Evolutionary conservation across 2,797 vertebrate species (phyloP).

Genomic region (Sciaenops ocellatus): DNA sequence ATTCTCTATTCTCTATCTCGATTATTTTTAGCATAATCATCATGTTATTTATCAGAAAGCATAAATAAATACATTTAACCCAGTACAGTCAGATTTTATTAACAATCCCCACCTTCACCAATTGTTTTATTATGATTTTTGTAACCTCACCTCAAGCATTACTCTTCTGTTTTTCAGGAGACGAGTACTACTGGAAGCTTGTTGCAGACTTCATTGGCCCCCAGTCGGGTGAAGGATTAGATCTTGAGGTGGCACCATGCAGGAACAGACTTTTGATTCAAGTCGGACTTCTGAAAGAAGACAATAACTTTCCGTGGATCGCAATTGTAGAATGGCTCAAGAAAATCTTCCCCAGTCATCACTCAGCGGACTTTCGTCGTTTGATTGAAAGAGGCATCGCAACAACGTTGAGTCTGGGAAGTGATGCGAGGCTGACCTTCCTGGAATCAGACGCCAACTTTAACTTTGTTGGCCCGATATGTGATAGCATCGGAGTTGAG

Average conservation of each 20-base stretch:
- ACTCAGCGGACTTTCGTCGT: slow-evolving; percentile 82
- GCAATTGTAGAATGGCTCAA: slow-evolving; percentile 82
- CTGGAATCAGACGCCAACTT: slow-evolving; percentile 84
- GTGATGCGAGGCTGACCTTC: slow-evolving; percentile 73
- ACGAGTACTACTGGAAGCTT: slow-evolving; percentile 83
- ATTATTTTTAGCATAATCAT: not conserved
- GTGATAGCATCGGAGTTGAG: slow-evolving; percentile 85
- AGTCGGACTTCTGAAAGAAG: slow-evolving; percentile 85
- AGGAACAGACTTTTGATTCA: slow-evolving; percentile 85
- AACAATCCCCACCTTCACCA: not conserved
- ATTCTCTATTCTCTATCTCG: not conserved
- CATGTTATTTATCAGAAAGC: not conserved
- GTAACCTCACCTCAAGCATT: not conserved
- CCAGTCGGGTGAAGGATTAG: slow-evolving; percentile 79
- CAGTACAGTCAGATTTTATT: not conserved
- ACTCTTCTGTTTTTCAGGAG: slow-evolving; percentile 74
- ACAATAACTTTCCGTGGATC: slow-evolving; percentile 82
- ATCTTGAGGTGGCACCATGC: slow-evolving; percentile 69
- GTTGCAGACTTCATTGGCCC: slow-evolving; percentile 82
- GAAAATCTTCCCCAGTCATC: slow-evolving; percentile 79
- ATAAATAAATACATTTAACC: not conserved
- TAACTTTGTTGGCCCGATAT: slow-evolving; percentile 86
- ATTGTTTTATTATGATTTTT: not conserved
- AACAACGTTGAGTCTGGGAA: slow-evolving; percentile 78
- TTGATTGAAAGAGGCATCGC: slow-evolving; percentile 83